Evolutionary conservation across 37 sponge, comb jelly and placozoan species (phyloP).

Genomic region (Chondrosia reniformis): DNA sequence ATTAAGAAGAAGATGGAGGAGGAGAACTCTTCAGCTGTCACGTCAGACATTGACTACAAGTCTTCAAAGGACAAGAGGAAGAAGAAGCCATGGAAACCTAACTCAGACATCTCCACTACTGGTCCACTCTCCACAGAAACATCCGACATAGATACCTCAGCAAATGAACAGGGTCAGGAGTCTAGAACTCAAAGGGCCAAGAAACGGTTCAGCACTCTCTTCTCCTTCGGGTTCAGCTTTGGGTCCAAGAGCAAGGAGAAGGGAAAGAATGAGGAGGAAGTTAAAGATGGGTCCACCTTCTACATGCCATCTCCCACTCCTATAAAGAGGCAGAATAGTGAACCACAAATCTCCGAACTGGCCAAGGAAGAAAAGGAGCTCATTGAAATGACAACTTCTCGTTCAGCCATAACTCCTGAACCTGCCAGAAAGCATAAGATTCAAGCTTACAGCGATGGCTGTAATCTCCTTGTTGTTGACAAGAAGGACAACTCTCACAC

Average conservation of each 20-base stretch:
- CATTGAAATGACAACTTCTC: no score
- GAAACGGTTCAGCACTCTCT: constrained; percentile 1
- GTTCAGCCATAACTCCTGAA: constrained; percentile 14
- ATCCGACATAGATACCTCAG: constrained; percentile 71
- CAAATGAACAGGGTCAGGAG: constrained; percentile 30
- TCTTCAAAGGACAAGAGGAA: constrained; percentile 4
- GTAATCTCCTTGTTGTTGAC: not conserved
- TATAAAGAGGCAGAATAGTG: not conserved
- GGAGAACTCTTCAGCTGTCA: not conserved
- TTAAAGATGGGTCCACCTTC: not conserved
- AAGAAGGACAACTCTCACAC: not conserved
- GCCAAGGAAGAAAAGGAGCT: not conserved
- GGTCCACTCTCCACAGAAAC: constrained; percentile 71
- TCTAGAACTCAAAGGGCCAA: not conserved
- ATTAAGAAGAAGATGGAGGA: no score
- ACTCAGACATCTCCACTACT: constrained; percentile 31
- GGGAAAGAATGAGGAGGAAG: not conserved
- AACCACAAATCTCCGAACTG: not conserved
- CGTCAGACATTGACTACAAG: not conserved
- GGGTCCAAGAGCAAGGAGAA: not conserved
- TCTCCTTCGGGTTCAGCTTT: constrained; percentile 11
- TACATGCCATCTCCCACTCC: not conserved
- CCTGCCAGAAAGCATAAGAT: not conserved
- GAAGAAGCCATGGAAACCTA: constrained; percentile 23
- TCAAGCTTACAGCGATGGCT: no score